These are phyloP conservation scores for Ceyx melanurus DNA, from an alignment of 2,113 vertebrate species.

Conservation along the genomic window DNA sequence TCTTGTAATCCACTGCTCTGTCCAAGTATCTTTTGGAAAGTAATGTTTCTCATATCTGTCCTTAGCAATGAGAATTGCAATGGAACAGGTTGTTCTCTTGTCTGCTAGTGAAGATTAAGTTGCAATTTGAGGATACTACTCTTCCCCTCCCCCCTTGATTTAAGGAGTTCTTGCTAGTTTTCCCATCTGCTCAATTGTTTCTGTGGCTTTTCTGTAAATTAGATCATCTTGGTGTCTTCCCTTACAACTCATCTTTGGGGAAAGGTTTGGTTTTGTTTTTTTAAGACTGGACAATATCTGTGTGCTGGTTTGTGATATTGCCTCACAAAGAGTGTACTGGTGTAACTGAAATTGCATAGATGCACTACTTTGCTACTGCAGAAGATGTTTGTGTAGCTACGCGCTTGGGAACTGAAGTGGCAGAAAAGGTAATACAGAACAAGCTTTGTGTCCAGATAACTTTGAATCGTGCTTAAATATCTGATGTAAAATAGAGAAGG, in stretches of 20 bases:
- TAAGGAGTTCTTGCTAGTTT: not conserved
- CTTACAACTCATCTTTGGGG: not conserved
- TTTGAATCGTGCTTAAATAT: not conserved
- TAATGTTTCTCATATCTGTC: not conserved
- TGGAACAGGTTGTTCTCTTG: conserved; percentile 1
- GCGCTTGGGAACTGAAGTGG: not conserved
- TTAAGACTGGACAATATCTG: not conserved
- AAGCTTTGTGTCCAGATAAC: not conserved
- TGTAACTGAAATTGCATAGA: not conserved
- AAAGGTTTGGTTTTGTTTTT: not conserved
- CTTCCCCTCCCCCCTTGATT: not conserved
- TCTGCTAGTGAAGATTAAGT: not conserved
- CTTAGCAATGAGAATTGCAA: not conserved
- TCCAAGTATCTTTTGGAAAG: not conserved
- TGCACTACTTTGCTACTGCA: not conserved
- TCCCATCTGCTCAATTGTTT: not conserved
- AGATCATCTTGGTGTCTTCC: not conserved
- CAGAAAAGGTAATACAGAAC: not conserved
- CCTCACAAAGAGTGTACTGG: not conserved
- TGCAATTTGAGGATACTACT: not conserved
- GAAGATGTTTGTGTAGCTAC: not conserved
- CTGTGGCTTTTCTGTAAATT: not conserved
- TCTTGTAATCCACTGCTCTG: not conserved
- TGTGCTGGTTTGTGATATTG: not conserved
- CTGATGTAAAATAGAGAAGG: not conserved